Evolutionary conservation across 2,888 invertebrate species (phyloP).

Genomic region (Himalopsyche tibetana): DNA sequence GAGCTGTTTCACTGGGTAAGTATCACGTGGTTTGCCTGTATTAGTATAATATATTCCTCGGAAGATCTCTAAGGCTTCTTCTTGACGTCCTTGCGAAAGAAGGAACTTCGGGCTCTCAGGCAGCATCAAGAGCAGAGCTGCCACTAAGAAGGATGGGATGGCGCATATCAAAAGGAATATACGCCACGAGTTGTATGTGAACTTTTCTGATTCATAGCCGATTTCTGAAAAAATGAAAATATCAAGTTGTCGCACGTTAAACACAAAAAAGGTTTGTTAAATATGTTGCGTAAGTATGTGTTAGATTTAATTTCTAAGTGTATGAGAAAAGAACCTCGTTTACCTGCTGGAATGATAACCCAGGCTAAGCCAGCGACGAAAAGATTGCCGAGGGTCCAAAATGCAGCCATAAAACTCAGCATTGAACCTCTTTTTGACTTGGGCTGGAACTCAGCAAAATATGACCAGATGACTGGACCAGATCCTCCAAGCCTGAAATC

Average conservation of each 20-base stretch:
- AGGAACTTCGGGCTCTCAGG: slow-evolving; percentile 96
- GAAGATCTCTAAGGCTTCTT: slow-evolving; percentile 89
- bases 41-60: slow-evolving; percentile 81
- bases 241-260: too few species aligned
- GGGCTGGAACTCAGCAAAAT: slow-evolving; percentile 96
- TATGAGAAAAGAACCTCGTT: slow-evolving; percentile 44
- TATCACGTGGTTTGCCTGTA: slow-evolving; percentile 84
- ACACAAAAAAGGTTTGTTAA: too few species aligned
- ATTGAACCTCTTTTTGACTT: slow-evolving; percentile 93
- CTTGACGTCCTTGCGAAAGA: slow-evolving; percentile 85
- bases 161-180: slow-evolving; percentile 93
- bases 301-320: too few species aligned
- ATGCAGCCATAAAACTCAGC: slow-evolving; percentile 95
- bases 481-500: slow-evolving; percentile 87
- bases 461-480: slow-evolving; percentile 96
- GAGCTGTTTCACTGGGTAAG: slow-evolving; percentile 86
- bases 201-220: slow-evolving; percentile 81
- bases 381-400: slow-evolving; percentile 95
- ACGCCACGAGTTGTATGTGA: slow-evolving; percentile 94
- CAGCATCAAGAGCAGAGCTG: slow-evolving; percentile 86
- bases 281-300: too few species aligned
- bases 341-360: slow-evolving; percentile 83
- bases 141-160: slow-evolving; percentile 91
- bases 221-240: slow-evolving; percentile 75
- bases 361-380: slow-evolving; percentile 91